Evolutionary conservation across 2,113 vertebrate species (phyloP).

Genomic region (Motacilla alba): DNA sequence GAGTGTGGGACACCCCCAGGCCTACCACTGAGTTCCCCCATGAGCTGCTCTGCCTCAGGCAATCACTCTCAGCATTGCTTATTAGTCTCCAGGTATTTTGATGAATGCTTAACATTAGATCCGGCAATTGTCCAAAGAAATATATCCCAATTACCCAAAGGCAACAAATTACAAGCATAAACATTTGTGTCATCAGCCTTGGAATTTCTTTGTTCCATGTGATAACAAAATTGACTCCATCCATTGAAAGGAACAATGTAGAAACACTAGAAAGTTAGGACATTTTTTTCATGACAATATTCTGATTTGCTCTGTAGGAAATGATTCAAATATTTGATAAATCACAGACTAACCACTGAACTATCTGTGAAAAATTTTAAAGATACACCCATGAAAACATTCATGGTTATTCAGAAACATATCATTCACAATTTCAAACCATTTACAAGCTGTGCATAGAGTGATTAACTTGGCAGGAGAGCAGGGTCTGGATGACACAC

Average conservation of each 20-base stretch:
- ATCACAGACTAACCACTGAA: not conserved
- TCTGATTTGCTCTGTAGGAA: not conserved
- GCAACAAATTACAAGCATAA: not conserved
- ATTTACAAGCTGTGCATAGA: not conserved
- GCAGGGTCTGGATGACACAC: not conserved
- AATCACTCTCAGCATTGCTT: accelerated
- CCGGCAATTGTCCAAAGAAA: not conserved
- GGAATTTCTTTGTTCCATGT: not conserved
- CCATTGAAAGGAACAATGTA: not conserved
- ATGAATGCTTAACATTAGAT: not conserved
- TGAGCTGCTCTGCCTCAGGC: not conserved
- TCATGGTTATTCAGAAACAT: not conserved
- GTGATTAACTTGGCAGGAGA: not conserved
- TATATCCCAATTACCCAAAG: not conserved
- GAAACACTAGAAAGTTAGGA: not conserved
- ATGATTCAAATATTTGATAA: slow-evolving; percentile 1
- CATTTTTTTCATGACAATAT: not conserved
- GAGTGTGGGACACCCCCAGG: accelerated
- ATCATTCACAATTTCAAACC: not conserved
- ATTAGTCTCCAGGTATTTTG: not conserved
- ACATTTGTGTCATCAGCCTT: not conserved
- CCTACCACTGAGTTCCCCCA: accelerated
- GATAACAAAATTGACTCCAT: not conserved
- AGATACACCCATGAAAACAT: not conserved
- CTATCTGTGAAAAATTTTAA: not conserved